Evolutionary conservation across 2,797 vertebrate species (phyloP), one percentile per base, ranked within the genome.

Genomic region (Acipenser transmontanus): DNA sequence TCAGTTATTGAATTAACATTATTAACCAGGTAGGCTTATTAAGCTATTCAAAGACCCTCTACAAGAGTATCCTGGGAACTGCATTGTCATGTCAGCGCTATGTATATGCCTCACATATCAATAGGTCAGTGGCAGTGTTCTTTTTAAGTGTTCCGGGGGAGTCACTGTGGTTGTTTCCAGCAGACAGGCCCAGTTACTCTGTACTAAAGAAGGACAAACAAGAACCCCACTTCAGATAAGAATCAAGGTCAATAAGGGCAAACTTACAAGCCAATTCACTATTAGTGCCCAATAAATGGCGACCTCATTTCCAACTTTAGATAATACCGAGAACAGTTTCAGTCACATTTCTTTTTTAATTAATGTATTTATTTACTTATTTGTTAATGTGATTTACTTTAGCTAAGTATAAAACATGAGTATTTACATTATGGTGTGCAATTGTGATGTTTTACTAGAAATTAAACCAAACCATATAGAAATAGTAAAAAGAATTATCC

Each of bases 21-120:
- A 57, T 57, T 57, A 57, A 11, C 54, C n/a, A 57, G 54, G 54
- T 57, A 14, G 54, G 54, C 6, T n/a, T 57, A 57, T 57, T 57
- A 13, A 57, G 54, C 54, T 57, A 57, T 57, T 57, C 11, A 57
- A 57, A 11, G 12, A 4, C 14, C 14, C 54, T 57, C 11, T 57
- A n/a, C 12, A 57, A 57, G 54, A 57, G 54, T 11, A 11, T 57
- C 54, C 54, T 57, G 54, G 54, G 54, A 57, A 57, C 54, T 57
- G 14, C 54, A 13, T n/a, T 57, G 54, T 57, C 54, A 57, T 57
- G 54, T 57, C 54, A 11, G 6, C 54, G 11, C 54, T 2, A 14
- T 4, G 54, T 13, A n/a, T 57, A 7, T 57, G 54, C 14, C 6
- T 7, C 14, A 13, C 54, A 57, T 57, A 57, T 57, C 54, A 57